Conservation (phyloP, 2,888 invertebrate species). For the Parnassius apollo region DNA sequence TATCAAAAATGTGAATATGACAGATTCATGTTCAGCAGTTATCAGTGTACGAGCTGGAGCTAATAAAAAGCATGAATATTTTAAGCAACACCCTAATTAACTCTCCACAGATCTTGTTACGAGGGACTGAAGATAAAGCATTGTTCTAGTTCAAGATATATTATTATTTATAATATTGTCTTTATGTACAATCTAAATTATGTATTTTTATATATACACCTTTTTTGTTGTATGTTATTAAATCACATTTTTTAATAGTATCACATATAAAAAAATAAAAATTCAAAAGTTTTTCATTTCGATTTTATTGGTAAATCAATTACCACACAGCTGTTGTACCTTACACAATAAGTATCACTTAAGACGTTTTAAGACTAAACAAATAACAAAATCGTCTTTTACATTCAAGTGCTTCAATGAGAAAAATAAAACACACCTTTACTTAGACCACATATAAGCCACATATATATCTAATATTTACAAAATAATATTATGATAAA, state of each 20-base stretch:
- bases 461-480: constrained; percentile 33
- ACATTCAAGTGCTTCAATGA: constrained; percentile 19
- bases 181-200: too few species aligned
- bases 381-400: constrained; percentile 47
- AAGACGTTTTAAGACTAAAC: constrained; percentile 35
- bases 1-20: too few species aligned
- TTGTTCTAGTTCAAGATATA: neutral
- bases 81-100: too few species aligned
- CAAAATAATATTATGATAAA: constrained; percentile 23
- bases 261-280: constrained; percentile 26
- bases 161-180: neutral
- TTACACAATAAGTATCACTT: constrained; percentile 42
- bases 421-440: constrained; percentile 19
- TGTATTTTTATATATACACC: too few species aligned
- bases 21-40: too few species aligned
- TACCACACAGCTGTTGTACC: constrained; percentile 46
- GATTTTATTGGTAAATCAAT: constrained; percentile 54
- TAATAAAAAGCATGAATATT: too few species aligned
- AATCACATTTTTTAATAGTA: neutral
- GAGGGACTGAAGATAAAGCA: constrained; percentile 4
- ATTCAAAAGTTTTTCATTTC: constrained; percentile 34
- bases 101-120: constrained; percentile 5
- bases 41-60: too few species aligned
- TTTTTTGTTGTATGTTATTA: too few species aligned
- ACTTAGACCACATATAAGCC: constrained; percentile 4